These are phyloP conservation scores for Ardeotis arabs DNA, from an alignment of 2,113 vertebrate genomes.

Conservation along the genomic window DNA sequence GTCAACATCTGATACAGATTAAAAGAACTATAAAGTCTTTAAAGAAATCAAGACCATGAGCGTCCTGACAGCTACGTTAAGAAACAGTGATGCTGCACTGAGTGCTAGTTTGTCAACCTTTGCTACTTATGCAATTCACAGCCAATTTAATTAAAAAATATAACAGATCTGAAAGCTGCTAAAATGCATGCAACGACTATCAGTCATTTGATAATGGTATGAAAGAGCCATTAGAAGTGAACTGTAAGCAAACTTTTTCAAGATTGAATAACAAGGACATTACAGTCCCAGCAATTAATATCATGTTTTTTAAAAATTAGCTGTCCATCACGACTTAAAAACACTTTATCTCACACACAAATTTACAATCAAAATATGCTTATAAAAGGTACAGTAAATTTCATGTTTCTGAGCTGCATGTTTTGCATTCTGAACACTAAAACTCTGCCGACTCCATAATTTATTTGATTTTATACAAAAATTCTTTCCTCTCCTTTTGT, in stretches of 20 bases:
- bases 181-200: conserved; percentile 68
- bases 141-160: conserved; percentile 82
- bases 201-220: conserved; percentile 73
- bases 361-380: conserved; percentile 70
- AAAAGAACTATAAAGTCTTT: conserved; percentile 52
- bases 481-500: conserved; percentile 51
- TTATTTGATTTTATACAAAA: conserved; percentile 77
- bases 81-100: conserved; percentile 15
- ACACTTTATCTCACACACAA: conserved; percentile 53
- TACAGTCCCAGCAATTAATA: conserved; percentile 73
- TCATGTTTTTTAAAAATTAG: conserved; percentile 54
- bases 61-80: conserved; percentile 49
- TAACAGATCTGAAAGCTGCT: conserved; percentile 75
- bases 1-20: conserved; percentile 30
- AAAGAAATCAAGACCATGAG: conserved; percentile 63
- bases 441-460: conserved; percentile 69
- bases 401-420: conserved; percentile 57
- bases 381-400: conserved; percentile 68
- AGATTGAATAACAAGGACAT: conserved; percentile 65
- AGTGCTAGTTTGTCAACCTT: conserved; percentile 74
- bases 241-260: conserved; percentile 58
- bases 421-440: conserved; percentile 72
- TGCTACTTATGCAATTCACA: conserved; percentile 72
- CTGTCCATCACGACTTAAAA: conserved; percentile 67
- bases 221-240: conserved; percentile 65